Base-by-base conservation (phyloP, 1,140 invertebrate genomes). In the Glossosoma conforme region DNA sequence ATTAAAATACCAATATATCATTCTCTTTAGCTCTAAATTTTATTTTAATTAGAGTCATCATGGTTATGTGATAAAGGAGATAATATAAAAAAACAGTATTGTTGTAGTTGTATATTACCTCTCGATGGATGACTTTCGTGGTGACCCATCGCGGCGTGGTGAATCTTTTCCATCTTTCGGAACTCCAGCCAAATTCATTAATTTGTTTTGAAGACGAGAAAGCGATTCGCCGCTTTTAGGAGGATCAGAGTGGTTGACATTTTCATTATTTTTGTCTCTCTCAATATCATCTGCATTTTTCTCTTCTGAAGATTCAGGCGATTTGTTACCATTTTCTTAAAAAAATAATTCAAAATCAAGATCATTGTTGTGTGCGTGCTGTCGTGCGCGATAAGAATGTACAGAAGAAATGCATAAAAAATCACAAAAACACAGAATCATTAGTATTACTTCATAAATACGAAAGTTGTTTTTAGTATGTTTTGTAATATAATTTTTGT, bases 261-360 rank as follows among this genome's bases (percentile, higher is more conserved):
- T n/a, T n/a, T n/a, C n/a, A n/a, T n/a, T n/a, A 44, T 19, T 20
- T 22, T 20, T 18, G 11, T 37, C 38, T 2, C 5, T 10, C 8
- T 35, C 33, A 40, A 37, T 30, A 11, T 33, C 18, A 30, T 51
- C 44, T 14, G 10, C 20, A 10, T 46, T 40, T 13, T 36, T 47
- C 25, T 47, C 44, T 20, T 24, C 13, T 2, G 15, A 24, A n/a
- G 33, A 30, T 8, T 43, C 35, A 1, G 57, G 53, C 9, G 52
- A 48, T 40, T 53, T 54, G 14, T 56, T 51, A 25, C 57, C 57
- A 46, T 59, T 59, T 56, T 59, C 57, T 59, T 3, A 46, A 24
- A 5, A 42, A 47, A 28, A 22, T 41, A 38, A 38, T n/a, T n/a
- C n/a, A n/a, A n/a, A n/a, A n/a, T n/a, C n/a, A n/a, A n/a, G n/a